A percentile compares a stretch with the other conserved stretches of the same genome.
Conservation (phyloP, 2,113 vertebrate species). For the Mionectes macconnelli region DNA sequence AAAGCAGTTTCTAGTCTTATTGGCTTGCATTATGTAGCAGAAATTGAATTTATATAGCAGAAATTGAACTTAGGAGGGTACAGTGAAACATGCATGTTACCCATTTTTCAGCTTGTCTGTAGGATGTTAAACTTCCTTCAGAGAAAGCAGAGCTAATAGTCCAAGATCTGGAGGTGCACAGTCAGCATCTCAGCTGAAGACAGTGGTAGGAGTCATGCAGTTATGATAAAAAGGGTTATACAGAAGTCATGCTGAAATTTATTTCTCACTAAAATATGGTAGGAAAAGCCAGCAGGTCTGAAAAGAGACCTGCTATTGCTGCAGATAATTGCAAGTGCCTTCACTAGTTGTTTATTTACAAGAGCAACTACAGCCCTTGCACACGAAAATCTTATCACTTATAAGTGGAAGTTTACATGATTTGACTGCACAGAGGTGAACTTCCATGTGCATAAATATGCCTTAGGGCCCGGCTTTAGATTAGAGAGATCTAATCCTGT, state of each 20-base stretch:
- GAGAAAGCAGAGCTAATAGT: not conserved
- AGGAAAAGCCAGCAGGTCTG: not conserved
- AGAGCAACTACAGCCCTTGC: not conserved
- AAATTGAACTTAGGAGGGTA: not conserved
- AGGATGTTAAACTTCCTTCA: not conserved
- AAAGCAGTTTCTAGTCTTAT: not conserved
- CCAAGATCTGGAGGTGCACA: not conserved
- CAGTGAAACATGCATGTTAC: not conserved
- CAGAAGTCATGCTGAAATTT: not conserved
- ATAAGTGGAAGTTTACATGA: not conserved
- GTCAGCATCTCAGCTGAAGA: not conserved
- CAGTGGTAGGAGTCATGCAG: not conserved
- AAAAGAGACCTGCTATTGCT: not conserved
- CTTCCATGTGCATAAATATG: not conserved
- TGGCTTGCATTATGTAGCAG: slow-evolving; percentile 16
- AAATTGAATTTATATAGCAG: slow-evolving; percentile 15
- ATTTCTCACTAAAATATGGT: not conserved
- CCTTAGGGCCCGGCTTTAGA: not conserved
- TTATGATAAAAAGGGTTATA: not conserved
- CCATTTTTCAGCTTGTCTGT: not conserved
- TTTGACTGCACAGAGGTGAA: not conserved
- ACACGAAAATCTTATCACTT: not conserved
- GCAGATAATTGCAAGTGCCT: not conserved
- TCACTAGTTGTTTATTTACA: not conserved
- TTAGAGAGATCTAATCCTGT: not conserved